Evolutionary conservation across 2,113 vertebrate species (phyloP).

Genomic region (Typhlomys cinereus): DNA sequence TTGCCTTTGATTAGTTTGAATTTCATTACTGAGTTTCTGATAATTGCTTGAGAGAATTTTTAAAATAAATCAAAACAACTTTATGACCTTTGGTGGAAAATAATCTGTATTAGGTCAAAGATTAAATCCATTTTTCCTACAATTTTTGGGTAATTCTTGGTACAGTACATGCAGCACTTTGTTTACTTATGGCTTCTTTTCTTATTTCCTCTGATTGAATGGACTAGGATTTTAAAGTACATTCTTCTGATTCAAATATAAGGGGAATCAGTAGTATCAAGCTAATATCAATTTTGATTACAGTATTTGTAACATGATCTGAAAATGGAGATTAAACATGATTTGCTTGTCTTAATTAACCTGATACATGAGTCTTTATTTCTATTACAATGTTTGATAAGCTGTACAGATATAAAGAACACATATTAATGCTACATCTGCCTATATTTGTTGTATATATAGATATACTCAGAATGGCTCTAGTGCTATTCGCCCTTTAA

Average conservation of each 20-base stretch:
- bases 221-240: neutral
- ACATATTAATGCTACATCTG: neutral
- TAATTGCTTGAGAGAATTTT: neutral
- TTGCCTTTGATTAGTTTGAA: slow-evolving; percentile 23
- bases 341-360: neutral
- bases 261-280: neutral
- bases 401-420: neutral
- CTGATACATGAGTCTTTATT: neutral
- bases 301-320: neutral
- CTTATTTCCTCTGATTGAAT: neutral
- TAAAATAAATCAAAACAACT: neutral
- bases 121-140: neutral
- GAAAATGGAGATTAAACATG: neutral
- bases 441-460: neutral
- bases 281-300: neutral
- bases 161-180: neutral
- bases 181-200: neutral
- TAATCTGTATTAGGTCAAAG: neutral
- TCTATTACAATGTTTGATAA: neutral
- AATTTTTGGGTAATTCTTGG: neutral
- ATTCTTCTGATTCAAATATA: neutral
- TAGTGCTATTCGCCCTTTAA: slow-evolving; percentile 1
- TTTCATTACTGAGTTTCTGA: neutral
- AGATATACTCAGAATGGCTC: neutral
- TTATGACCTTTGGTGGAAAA: slow-evolving; percentile 13